phyloP scores from a whole-genome alignment of 2,797 vertebrate species.

The Xenops minutus region DNA sequence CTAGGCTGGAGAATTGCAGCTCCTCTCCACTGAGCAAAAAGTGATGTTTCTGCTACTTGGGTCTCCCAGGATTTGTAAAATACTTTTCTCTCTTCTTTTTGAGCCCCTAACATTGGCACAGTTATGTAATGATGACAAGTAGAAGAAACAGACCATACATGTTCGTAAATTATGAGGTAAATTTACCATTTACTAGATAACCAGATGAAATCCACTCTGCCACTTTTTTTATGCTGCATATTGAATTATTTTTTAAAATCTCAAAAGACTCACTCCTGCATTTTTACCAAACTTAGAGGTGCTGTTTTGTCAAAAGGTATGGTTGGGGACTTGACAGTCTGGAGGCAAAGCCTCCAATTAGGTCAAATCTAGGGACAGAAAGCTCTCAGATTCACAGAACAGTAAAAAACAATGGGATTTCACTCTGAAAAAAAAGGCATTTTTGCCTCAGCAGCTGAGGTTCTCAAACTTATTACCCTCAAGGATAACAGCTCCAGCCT shows the following conservation, averaged over 20 bases:
- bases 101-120: background rate
- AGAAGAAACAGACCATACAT: background rate
- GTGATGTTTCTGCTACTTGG: background rate
- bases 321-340: conserved; percentile 5
- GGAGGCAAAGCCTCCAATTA: conserved; percentile 22
- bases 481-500: background rate
- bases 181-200: background rate
- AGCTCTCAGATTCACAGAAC: background rate
- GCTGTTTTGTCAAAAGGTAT: background rate
- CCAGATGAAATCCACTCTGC: background rate
- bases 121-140: background rate
- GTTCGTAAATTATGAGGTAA: background rate
- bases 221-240: background rate
- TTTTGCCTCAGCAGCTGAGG: background rate
- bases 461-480: background rate
- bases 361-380: conserved; percentile 17
- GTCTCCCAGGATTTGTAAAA: background rate
- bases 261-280: background rate
- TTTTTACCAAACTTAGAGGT: background rate
- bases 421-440: background rate
- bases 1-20: conserved; percentile 34
- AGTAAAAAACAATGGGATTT: background rate
- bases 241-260: background rate
- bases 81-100: background rate
- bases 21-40: conserved; percentile 39